Base-by-base conservation (phyloP, 2,113 vertebrate genomes). In the Cynopterus brachyotis region DNA sequence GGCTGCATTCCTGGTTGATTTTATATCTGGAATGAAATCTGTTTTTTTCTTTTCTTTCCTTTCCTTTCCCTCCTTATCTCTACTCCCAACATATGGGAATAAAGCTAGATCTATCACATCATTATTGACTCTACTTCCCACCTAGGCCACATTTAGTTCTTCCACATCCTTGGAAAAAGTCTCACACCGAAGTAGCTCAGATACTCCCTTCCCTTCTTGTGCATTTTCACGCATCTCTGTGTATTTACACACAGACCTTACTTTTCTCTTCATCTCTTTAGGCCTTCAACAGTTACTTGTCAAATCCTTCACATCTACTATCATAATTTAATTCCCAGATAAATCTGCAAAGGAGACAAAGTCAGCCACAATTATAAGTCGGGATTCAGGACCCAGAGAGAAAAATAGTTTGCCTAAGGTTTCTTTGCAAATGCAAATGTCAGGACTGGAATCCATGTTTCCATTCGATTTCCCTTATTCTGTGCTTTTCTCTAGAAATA, bases 121-220 rank as follows among this genome's bases (percentile, higher is more conserved):
- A 5, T 30, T 5, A 1, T 5, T 9, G 6, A 26, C 3, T 55
- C 57, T 37, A 30, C n/a, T 26, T 57, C 16, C 40, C 24, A 0
- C 0, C 5, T 5, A 53, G 20, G 20, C 16, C 30, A 32, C 47
- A 26, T 37, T 69, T 22, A 19, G 26, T 8, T 73, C 76, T 50
- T n/a, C 26, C 1, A 6, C 20, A 5, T 9, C 66, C 15, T 75
- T 37, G 7, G 22, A 20, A 4, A 73, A 53, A 53, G 30, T 57
- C 26, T 59, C 50, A 28, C 35, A 8, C 20, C 12, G 47, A 53
- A 17, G 28, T 26, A 55, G 28, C 45, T 69, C 62, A 26, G 7
- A 35, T 28, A 32, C 17, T 88, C 62, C 62, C 24, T 69, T 88
- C 62, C 62, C 24, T 69, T 55, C 45, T n/a, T 9, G 1, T 37